phyloP scores from a whole-genome alignment of 2,888 invertebrate species.

The Nomada lathburiana region DNA sequence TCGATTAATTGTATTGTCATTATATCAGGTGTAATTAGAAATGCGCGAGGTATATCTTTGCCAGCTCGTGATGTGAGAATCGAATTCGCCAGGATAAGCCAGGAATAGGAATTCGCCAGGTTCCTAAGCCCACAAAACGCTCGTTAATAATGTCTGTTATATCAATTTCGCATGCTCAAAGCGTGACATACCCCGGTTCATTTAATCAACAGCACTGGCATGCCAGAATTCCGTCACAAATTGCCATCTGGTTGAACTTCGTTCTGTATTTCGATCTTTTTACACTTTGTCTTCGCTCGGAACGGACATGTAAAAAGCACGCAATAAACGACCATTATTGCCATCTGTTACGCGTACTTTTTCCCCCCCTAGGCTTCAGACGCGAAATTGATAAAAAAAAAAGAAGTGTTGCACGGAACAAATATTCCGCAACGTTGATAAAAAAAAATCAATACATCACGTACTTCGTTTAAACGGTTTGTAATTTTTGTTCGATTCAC shows the following conservation, averaged over 20 bases:
- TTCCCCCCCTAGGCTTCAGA: not conserved
- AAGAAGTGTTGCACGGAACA: too few species aligned
- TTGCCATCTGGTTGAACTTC: conserved; percentile 20
- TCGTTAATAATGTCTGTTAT: conserved; percentile 55
- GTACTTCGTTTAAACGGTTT: too few species aligned
- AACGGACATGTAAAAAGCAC: not conserved
- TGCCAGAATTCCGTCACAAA: conserved; percentile 27
- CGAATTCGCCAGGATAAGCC: conserved; percentile 12
- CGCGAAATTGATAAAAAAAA: not conserved
- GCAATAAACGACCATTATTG: not conserved
- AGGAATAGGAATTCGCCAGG: conserved; percentile 18
- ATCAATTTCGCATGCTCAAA: conserved; percentile 53
- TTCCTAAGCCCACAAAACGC: conserved; percentile 29
- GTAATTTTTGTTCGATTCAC: not conserved
- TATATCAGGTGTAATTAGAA: too few species aligned
- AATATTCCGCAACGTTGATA: too few species aligned
- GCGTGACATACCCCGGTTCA: conserved; percentile 39
- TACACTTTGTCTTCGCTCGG: conserved; percentile 9
- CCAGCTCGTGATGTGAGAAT: conserved; percentile 31
- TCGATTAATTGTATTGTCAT: too few species aligned
- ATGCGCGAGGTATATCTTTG: conserved; percentile 5
- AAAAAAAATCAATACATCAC: too few species aligned
- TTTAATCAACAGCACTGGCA: conserved; percentile 35
- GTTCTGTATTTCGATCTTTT: conserved; percentile 9
- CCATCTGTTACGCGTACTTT: not conserved